phyloP scores from a whole-genome alignment of 2,113 vertebrate species.

The Labeo catla region DNA sequence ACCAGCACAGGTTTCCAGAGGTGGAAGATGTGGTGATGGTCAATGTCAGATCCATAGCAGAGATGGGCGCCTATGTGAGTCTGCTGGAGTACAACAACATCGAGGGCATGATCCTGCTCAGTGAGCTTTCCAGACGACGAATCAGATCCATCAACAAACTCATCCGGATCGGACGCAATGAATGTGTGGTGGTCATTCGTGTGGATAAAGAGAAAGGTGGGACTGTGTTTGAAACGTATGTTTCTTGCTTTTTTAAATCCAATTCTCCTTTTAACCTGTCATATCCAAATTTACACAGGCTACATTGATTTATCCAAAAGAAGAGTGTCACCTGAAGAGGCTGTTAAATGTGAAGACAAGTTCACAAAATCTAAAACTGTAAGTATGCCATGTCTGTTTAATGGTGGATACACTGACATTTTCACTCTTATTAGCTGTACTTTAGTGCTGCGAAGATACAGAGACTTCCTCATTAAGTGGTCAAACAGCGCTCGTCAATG shows the following conservation, averaged over 20 bases:
- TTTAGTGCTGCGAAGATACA: too few relatives aligned
- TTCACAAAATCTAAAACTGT: constrained; percentile 99
- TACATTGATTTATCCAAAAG: constrained; percentile 99
- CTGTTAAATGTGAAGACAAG: constrained; percentile 99
- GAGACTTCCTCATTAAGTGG: too few relatives aligned
- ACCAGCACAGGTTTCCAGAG: constrained; percentile 97
- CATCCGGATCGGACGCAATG: constrained; percentile 96
- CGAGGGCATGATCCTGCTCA: constrained; percentile 98
- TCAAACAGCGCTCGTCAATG: too few relatives aligned
- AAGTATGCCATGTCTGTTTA: constrained; percentile 65
- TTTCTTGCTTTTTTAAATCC: not conserved
- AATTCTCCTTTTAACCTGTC: not conserved
- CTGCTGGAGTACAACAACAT: constrained; percentile 98
- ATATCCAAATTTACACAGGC: constrained; percentile 70
- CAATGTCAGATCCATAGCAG: constrained; percentile 95
- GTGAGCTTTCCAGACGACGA: constrained; percentile 92
- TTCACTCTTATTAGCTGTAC: too few relatives aligned
- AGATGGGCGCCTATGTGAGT: constrained; percentile 98
- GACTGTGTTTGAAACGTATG: not conserved
- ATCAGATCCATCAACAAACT: constrained; percentile 99
- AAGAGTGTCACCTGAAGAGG: constrained; percentile 98
- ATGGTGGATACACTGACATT: not conserved
- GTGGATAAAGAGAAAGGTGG: constrained; percentile 99
- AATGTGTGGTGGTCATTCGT: constrained; percentile 96
- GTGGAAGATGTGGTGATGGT: constrained; percentile 99